Percentiles rank a stretch among this genome's conserved stretches.
phyloP scores from a whole-genome alignment of 2,888 invertebrate species.

The Phytoseiulus persimilis region DNA sequence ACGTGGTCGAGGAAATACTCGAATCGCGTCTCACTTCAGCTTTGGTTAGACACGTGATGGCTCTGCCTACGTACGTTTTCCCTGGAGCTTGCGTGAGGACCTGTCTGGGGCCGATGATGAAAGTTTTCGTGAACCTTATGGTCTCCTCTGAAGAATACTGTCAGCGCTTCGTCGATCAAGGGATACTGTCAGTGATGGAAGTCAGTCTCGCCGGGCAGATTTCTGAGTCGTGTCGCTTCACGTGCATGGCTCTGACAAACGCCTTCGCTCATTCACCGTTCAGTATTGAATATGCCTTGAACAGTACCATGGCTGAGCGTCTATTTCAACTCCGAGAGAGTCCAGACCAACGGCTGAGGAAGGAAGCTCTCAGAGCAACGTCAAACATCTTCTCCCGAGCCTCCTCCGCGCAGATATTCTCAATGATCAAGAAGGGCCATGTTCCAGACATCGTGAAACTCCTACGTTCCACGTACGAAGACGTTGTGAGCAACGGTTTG shows the following conservation, averaged over 20 bases:
- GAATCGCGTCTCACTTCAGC: background rate
- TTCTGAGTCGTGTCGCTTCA: background rate
- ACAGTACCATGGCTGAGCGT: background rate
- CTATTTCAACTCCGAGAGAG: background rate
- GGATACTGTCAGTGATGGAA: background rate
- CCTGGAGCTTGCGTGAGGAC: background rate
- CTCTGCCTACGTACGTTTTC: background rate
- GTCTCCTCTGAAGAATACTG: background rate
- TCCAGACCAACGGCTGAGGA: background rate
- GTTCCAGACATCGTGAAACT: background rate
- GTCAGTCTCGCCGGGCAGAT: background rate
- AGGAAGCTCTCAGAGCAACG: background rate
- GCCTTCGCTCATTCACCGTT: background rate
- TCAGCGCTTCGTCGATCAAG: background rate
- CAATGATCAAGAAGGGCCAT: background rate
- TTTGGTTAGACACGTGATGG: background rate
- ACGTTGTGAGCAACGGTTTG: background rate
- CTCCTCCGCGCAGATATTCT: background rate
- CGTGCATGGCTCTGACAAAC: background rate
- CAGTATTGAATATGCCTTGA: background rate
- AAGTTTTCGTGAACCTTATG: background rate
- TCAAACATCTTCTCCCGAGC: background rate
- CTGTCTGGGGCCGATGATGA: background rate
- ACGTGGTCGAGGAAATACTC: background rate
- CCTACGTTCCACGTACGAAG: background rate